Evolutionary conservation across 1,140 invertebrate species (phyloP).

Genomic region (Harpegnathos saltator): DNA sequence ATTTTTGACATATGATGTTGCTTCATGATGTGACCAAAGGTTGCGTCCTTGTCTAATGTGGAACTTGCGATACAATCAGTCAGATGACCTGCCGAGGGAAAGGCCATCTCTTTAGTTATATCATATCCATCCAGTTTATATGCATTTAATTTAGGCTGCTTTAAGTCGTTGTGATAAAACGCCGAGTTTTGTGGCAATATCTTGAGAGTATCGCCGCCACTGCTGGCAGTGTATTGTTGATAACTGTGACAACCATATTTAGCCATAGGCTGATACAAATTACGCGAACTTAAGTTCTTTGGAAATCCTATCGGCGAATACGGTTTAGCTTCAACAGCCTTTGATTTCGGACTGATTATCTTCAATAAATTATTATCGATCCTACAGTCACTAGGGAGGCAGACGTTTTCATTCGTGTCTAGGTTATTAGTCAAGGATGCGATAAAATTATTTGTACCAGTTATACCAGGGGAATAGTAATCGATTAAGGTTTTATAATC

Average conservation of each 20-base stretch:
- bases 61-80: conserved; percentile 71
- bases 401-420: conserved; percentile 72
- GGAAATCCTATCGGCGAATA: conserved; percentile 82
- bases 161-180: conserved; percentile 77
- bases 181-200: conserved; percentile 72
- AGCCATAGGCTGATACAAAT: conserved; percentile 72
- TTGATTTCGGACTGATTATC: conserved; percentile 78
- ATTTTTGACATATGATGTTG: conserved; percentile 74
- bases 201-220: conserved; percentile 76
- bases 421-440: conserved; percentile 65
- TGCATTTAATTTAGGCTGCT: conserved; percentile 72
- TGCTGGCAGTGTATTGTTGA: conserved; percentile 79
- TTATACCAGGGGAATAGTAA: conserved; percentile 77
- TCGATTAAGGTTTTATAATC: conserved; percentile 79
- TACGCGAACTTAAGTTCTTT: conserved; percentile 73
- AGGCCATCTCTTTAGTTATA: conserved; percentile 75
- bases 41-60: conserved; percentile 75
- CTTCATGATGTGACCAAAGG: conserved; percentile 80
- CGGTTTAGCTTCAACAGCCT: conserved; percentile 71
- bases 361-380: conserved; percentile 80
- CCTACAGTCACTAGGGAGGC: conserved; percentile 74
- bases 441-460: conserved; percentile 75
- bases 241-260: conserved; percentile 82
- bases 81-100: conserved; percentile 69
- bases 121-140: conserved; percentile 81